Percentiles rank a stretch among this genome's conserved stretches.
phyloP scores from a whole-genome alignment of 2,797 vertebrate genomes.

The Oreochromis grahami region DNA sequence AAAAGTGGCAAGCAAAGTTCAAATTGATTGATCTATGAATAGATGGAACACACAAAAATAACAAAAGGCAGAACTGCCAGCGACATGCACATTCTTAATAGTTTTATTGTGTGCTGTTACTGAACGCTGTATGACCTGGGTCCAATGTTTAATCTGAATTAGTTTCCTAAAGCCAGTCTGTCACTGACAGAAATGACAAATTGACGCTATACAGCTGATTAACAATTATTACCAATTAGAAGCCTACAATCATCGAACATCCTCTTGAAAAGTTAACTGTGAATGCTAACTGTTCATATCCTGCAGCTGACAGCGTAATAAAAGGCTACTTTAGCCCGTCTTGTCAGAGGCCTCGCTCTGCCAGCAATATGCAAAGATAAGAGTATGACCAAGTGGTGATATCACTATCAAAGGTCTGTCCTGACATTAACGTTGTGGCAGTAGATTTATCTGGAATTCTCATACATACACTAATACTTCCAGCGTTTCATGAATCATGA shows the following conservation, averaged over 20 bases:
- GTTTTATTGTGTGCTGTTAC: neutral
- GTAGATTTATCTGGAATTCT: neutral
- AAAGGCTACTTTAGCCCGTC: neutral
- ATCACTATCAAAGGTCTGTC: neutral
- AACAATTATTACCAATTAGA: slow-evolving; percentile 7
- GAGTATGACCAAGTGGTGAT: neutral
- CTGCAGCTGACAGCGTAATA: slow-evolving; percentile 29
- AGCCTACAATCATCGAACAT: slow-evolving; percentile 4
- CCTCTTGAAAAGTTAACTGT: slow-evolving; percentile 7
- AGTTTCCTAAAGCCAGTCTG: neutral
- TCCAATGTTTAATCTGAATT: neutral
- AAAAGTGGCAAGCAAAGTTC: neutral
- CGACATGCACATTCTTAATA: neutral
- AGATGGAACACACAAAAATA: neutral
- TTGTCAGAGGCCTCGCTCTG: slow-evolving; percentile 4
- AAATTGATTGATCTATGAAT: neutral
- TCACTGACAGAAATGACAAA: slow-evolving; percentile 6
- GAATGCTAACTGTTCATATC: neutral
- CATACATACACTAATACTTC: neutral
- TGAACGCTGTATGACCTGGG: neutral
- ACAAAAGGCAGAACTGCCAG: neutral
- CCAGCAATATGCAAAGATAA: neutral
- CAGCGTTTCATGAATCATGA: neutral
- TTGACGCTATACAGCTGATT: neutral
- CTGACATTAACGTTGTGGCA: neutral